Conservation (phyloP, 2,888 invertebrate genomes). For the Capitulum mitella region DNA sequence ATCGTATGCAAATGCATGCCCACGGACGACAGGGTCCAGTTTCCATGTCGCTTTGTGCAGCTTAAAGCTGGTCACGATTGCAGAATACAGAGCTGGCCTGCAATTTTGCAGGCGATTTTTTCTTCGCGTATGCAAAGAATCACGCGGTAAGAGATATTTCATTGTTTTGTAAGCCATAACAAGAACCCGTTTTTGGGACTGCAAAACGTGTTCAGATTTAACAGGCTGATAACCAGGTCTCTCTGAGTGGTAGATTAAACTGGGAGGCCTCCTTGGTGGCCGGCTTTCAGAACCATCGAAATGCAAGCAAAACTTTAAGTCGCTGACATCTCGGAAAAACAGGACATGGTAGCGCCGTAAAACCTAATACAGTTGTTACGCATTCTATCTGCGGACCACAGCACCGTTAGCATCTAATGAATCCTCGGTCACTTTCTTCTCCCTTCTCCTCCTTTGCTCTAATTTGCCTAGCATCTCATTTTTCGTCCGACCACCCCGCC, state of each 20-base stretch:
- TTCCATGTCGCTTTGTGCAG: neutral
- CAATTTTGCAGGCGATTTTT: neutral
- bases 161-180: neutral
- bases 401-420: too few relatives aligned
- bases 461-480: too few relatives aligned
- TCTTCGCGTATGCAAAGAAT: constrained; percentile 7
- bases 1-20: constrained; percentile 24
- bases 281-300: too few relatives aligned
- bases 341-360: too few relatives aligned
- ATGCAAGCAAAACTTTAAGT: too few relatives aligned
- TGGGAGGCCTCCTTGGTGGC: neutral
- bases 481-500: too few relatives aligned
- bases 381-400: too few relatives aligned
- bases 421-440: too few relatives aligned
- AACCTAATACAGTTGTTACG: too few relatives aligned
- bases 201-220: neutral
- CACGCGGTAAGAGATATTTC: constrained; percentile 4
- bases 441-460: too few relatives aligned
- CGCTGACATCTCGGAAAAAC: too few relatives aligned
- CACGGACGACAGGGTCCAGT: neutral
- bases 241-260: neutral
- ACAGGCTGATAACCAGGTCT: neutral
- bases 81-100: neutral
- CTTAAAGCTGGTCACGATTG: neutral
- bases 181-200: neutral